These are phyloP conservation scores for Planiliza haematocheilus DNA, from an alignment of 2,113 vertebrate species.

Conservation along the genomic window DNA sequence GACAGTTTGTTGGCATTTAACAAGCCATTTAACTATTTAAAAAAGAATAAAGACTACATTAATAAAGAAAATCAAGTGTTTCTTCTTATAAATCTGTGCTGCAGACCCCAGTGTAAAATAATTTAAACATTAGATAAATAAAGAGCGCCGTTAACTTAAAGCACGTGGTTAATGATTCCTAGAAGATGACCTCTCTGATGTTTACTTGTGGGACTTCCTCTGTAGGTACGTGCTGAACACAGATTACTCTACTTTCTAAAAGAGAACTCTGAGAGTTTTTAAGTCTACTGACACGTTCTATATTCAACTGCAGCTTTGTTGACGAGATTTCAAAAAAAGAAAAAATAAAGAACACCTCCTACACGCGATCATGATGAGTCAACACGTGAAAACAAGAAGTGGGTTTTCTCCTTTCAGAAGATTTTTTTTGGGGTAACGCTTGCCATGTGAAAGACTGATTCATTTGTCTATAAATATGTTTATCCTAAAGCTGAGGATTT, in stretches of 20 bases:
- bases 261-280: not conserved
- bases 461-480: conserved; percentile 13
- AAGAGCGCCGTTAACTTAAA: not conserved
- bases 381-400: not conserved
- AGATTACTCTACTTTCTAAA: not conserved
- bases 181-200: not conserved
- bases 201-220: conserved; percentile 8
- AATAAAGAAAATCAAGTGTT: no score
- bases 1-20: no score
- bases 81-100: no score
- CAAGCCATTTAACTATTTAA: no score
- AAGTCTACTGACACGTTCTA: not conserved
- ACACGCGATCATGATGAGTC: conserved; percentile 11
- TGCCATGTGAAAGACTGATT: not conserved
- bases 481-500: not conserved
- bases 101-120: no score
- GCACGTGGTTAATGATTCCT: conserved; percentile 41
- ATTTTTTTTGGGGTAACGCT: conserved; percentile 3
- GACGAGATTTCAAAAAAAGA: not conserved
- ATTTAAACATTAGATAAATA: no score
- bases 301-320: not conserved
- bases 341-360: conserved; percentile 18
- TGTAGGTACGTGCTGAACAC: no score
- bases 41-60: no score
- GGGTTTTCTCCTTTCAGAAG: conserved; percentile 1